Evolutionary conservation across 2,113 vertebrate genomes (phyloP).

Genomic region (Mesembrinibis cayennensis): DNA sequence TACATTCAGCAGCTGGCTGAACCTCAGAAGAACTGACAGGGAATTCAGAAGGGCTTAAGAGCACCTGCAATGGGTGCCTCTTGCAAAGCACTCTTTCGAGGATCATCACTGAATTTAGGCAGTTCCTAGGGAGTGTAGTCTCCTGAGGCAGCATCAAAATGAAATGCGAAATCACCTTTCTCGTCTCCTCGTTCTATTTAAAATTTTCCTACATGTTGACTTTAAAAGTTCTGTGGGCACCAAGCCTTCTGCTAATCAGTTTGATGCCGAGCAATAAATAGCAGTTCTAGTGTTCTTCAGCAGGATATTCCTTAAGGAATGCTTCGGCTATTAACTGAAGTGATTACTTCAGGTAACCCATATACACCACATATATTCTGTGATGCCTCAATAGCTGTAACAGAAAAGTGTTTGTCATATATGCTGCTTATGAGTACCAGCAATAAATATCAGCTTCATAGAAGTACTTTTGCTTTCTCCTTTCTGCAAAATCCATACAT

Average conservation of each 20-base stretch:
- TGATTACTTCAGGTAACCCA: background rate
- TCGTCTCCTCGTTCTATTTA: background rate
- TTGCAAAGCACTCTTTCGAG: background rate
- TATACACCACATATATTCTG: background rate
- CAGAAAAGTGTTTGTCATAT: background rate
- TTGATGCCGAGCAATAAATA: background rate
- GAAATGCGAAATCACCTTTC: accelerated
- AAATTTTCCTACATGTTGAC: background rate
- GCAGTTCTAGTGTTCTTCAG: background rate
- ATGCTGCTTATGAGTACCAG: background rate
- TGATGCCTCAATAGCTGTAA: background rate
- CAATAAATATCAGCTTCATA: background rate
- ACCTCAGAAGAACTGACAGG: background rate
- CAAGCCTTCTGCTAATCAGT: background rate
- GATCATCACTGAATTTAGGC: background rate
- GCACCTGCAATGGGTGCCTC: too few relatives aligned
- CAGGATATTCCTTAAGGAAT: background rate
- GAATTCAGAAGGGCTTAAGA: background rate
- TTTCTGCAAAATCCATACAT: background rate
- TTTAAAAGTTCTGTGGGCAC: background rate
- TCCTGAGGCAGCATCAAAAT: background rate
- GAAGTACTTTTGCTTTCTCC: background rate
- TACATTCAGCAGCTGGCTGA: background rate
- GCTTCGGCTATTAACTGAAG: background rate
- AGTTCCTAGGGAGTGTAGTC: background rate